Evolutionary conservation across 2,888 invertebrate genomes (phyloP), one percentile per base, ranked within the genome.

Genomic region (Brenthis hecate): DNA sequence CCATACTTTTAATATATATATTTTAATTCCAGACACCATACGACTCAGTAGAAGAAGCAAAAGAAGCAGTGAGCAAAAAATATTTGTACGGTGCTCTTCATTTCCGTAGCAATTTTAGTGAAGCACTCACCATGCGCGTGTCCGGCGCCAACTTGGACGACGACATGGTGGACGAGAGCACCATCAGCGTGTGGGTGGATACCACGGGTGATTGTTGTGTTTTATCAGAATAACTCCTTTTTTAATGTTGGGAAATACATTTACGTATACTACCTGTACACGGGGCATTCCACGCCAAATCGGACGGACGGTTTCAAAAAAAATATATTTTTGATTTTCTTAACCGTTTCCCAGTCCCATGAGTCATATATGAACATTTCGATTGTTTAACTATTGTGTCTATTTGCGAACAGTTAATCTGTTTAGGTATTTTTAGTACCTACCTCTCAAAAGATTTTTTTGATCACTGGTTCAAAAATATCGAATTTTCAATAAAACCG

Each of bases 61-160:
- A 85, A 56, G 47, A 72, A 0, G 86, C 88, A 0, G 89, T 92
- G 0, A 69, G 80, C 0, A 76, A 72, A 0, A 90, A 88, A 5
- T 72, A 75, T 6, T 70, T 86, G 56, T 92, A 89, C 77, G 92
- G 92, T 0, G 95, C 95, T 0, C 82, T 98, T 19, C 91, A 94
- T 73, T 95, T 98, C 80, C 88, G 94, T 0, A 82, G 85, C 19
- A 97, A 97, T 86, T 98, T 97, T 81, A 96, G 97, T 0, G 81
- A 85, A 8, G 94, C 95, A 0, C 88, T 96, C 56, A 89, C 93
- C 64, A 83, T 85, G 28, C 86, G 96, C 11, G 79, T 95, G 0
- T 91, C 94, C 2, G 92, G 95, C 60, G 95, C 95, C 0, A 89
- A 94, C 23, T 92, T 93, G 65, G 93, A 94, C 0, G 93, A 94